phyloP scores from a whole-genome alignment of 2,888 invertebrate species.

The Oscheius sp. region DNA sequence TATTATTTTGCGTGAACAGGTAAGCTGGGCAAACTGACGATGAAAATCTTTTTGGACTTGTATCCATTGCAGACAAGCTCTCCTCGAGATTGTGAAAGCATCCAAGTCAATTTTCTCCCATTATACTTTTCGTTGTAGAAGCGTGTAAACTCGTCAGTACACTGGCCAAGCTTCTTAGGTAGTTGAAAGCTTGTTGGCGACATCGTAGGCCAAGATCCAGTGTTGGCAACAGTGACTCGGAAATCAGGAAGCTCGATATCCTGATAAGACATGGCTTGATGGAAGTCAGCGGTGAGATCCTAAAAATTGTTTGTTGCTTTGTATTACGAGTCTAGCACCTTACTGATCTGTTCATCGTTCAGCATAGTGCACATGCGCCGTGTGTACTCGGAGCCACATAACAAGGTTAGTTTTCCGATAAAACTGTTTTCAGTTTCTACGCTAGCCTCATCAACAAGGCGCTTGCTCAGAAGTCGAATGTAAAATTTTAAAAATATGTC shows the following conservation, averaged over 20 bases:
- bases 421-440: conserved; percentile 86
- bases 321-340: conserved; percentile 79
- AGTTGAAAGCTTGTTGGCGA: conserved; percentile 38
- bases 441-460: conserved; percentile 84
- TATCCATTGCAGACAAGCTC: too few relatives aligned
- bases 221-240: conserved; percentile 79
- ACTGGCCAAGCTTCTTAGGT: conserved; percentile 80
- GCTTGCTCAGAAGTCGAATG: conserved; percentile 97
- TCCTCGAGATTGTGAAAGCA: conserved; percentile 10
- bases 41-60: too few relatives aligned
- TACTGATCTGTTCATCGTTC: conserved; percentile 96
- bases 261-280: conserved; percentile 78
- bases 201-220: conserved; percentile 56
- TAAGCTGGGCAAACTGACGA: too few relatives aligned
- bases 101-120: conserved; percentile 96
- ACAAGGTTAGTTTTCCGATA: conserved; percentile 98
- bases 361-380: conserved; percentile 99
- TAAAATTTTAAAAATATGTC: conserved; percentile 99
- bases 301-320: conserved; percentile 55
- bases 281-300: conserved; percentile 44
- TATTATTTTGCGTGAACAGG: too few relatives aligned
- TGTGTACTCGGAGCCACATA: conserved; percentile 99
- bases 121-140: conserved; percentile 95
- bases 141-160: conserved; percentile 86
- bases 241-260: too few relatives aligned